Evolutionary conservation across 2,797 vertebrate genomes (phyloP).

Genomic region (Ptychadena robeensis): DNA sequence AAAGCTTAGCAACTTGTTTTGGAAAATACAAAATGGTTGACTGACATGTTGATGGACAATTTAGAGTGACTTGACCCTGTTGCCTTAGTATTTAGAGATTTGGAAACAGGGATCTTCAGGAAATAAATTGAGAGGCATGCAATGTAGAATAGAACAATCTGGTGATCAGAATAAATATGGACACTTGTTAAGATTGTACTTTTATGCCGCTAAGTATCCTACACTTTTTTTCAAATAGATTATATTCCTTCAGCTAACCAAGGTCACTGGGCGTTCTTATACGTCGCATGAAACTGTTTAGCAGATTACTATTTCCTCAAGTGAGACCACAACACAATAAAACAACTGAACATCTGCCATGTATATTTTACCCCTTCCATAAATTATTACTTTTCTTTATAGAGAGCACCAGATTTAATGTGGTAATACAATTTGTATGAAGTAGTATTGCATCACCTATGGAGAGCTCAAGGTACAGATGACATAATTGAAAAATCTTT

Average conservation of each 20-base stretch:
- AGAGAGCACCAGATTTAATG: neutral
- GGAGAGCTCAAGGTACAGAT: neutral
- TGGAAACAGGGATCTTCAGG: neutral
- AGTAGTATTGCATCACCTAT: constrained; percentile 7
- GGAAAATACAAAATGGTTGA: no score
- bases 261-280: no score
- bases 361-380: neutral
- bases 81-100: neutral
- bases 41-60: no score
- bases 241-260: no score
- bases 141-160: no score
- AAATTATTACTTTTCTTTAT: neutral
- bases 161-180: neutral
- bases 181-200: neutral
- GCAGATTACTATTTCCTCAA: neutral
- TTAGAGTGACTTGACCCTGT: no score
- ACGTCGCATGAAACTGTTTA: neutral
- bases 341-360: neutral
- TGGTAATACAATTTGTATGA: neutral
- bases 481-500: constrained; percentile 26
- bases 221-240: neutral
- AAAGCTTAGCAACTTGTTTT: no score
- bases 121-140: no score
- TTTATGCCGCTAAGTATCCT: neutral
- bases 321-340: neutral